Conservation (phyloP, 2,888 invertebrate species). For the Baccha elongata region DNA sequence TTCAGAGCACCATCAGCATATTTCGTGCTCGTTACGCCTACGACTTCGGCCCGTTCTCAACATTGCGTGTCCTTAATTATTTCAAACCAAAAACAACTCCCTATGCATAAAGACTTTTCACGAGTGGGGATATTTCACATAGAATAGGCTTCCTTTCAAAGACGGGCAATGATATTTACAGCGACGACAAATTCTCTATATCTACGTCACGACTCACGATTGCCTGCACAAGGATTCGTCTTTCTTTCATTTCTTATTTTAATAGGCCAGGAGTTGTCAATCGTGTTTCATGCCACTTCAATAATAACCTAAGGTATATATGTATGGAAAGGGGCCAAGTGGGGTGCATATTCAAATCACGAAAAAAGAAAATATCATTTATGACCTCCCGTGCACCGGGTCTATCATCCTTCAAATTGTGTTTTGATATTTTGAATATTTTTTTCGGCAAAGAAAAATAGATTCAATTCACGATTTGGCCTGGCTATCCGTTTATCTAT, state of each 20-base stretch:
- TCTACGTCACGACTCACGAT: slow-evolving; percentile 54
- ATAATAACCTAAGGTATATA: slow-evolving; percentile 56
- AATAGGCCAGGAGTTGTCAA: slow-evolving; percentile 72
- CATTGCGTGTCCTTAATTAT: slow-evolving; percentile 70
- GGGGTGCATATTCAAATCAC: slow-evolving; percentile 14
- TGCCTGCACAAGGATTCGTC: slow-evolving; percentile 34
- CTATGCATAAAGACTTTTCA: slow-evolving; percentile 23
- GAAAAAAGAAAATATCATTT: slow-evolving; percentile 63
- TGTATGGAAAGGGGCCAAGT: background rate
- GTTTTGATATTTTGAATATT: slow-evolving; percentile 59
- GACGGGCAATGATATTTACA: slow-evolving; percentile 37
- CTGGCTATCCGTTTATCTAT: slow-evolving; percentile 62
- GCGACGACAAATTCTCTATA: slow-evolving; percentile 13
- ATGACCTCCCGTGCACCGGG: slow-evolving; percentile 65
- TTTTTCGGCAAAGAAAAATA: slow-evolving; percentile 45
- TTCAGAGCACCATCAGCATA: background rate
- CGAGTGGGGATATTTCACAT: slow-evolving; percentile 25
- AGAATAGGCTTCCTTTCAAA: background rate
- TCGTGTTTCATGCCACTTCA: slow-evolving; percentile 74
- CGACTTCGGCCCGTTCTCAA: slow-evolving; percentile 36
- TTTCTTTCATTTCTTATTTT: slow-evolving; percentile 34
- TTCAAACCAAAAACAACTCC: slow-evolving; percentile 34
- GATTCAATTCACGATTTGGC: slow-evolving; percentile 68
- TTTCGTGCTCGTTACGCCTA: slow-evolving; percentile 50
- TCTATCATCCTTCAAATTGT: slow-evolving; percentile 68